Evolutionary conservation across 1,140 invertebrate genomes (phyloP).

Genomic region (Hyphantria cunea): DNA sequence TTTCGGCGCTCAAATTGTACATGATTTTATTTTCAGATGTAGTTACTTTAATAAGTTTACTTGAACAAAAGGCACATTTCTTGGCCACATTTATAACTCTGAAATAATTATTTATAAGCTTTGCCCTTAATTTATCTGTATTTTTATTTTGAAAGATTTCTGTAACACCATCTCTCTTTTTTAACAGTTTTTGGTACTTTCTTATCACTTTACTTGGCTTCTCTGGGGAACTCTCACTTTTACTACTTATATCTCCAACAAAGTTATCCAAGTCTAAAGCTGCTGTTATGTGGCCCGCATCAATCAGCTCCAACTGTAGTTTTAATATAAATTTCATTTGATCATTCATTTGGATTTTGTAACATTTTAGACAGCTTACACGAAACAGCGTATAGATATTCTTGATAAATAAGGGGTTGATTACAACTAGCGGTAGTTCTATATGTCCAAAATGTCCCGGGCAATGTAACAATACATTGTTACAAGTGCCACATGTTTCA

Average conservation of each 20-base stretch:
- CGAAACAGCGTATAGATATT: conserved; percentile 86
- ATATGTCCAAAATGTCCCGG: conserved; percentile 98
- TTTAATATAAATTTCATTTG: conserved; percentile 85
- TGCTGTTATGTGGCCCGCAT: conserved; percentile 88
- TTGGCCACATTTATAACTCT: conserved; percentile 82
- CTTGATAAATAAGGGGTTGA: conserved; percentile 95
- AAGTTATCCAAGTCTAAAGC: conserved; percentile 85
- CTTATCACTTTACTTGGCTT: conserved; percentile 64
- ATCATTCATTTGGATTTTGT: conserved; percentile 87
- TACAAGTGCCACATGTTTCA: conserved; percentile 93
- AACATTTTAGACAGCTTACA: conserved; percentile 88
- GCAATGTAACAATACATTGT: conserved; percentile 86
- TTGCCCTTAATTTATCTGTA: conserved; percentile 83
- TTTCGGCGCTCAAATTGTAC: conserved; percentile 74
- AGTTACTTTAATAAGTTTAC: conserved; percentile 83
- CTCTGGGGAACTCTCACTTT: conserved; percentile 46
- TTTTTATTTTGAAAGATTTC: conserved; percentile 82
- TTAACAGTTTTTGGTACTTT: conserved; percentile 70
- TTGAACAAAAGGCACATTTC: conserved; percentile 85
- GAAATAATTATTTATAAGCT: conserved; percentile 83
- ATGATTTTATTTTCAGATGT: conserved; percentile 84
- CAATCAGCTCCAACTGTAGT: conserved; percentile 89
- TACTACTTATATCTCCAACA: conserved; percentile 69
- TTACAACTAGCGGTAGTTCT: conserved; percentile 93
- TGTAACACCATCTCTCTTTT: conserved; percentile 64